Percentiles rank a stretch among this genome's conserved stretches.
Evolutionary conservation across 2,888 invertebrate species (phyloP).

Genomic region (Lymantria dispar): DNA sequence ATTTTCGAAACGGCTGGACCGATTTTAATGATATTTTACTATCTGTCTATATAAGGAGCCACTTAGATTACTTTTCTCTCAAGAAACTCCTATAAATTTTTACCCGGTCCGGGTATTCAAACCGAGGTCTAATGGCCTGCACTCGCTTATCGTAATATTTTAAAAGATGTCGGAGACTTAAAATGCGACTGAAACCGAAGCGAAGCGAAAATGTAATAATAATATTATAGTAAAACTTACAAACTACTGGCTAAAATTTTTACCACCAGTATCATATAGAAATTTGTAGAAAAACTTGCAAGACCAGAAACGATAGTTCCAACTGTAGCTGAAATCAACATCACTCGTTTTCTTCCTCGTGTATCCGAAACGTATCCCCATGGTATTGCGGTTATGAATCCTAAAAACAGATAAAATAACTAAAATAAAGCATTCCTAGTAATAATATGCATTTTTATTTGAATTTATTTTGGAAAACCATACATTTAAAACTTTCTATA

Average conservation of each 20-base stretch:
- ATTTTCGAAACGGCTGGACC: no score
- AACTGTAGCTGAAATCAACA: constrained; percentile 19
- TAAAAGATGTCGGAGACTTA: no score
- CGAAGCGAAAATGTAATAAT: not conserved
- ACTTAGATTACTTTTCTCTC: no score
- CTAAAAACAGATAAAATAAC: constrained; percentile 12
- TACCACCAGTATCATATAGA: constrained; percentile 21
- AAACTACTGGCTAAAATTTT: constrained; percentile 27
- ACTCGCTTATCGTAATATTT: not conserved
- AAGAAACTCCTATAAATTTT: no score
- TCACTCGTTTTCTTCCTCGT: constrained; percentile 76
- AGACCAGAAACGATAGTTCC: constrained; percentile 22
- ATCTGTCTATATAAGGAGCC: no score
- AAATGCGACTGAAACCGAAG: no score
- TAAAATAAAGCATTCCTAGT: no score
- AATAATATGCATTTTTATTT: no score
- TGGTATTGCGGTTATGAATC: constrained; percentile 28
- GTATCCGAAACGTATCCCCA: constrained; percentile 88
- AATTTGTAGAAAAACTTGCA: constrained; percentile 25
- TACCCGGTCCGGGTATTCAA: no score
- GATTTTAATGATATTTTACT: no score
- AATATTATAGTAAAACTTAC: constrained; percentile 11
- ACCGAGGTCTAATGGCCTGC: not conserved
- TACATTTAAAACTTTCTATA: no score
- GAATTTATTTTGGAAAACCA: no score